Percentiles rank a stretch among this genome's conserved stretches.
Conservation (phyloP, 2,888 invertebrate genomes). For the Chrysolina haemoptera region DNA sequence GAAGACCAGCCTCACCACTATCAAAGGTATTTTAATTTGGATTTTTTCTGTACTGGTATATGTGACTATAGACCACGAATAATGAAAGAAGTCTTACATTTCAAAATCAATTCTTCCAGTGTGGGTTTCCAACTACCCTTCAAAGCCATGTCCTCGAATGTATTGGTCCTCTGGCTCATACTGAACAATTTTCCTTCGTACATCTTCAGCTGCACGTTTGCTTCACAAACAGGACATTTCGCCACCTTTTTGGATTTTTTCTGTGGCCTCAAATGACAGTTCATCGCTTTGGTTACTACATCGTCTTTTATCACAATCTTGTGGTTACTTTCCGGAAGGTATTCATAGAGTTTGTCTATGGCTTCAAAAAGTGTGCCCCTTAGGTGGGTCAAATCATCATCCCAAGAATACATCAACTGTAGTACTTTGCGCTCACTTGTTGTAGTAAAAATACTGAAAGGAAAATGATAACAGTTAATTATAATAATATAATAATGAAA, state of each 20-base stretch:
- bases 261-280: slow-evolving; percentile 73
- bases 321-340: slow-evolving; percentile 29
- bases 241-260: slow-evolving; percentile 54
- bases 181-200: slow-evolving; percentile 75
- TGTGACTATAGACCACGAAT: background rate
- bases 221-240: slow-evolving; percentile 69
- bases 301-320: slow-evolving; percentile 36
- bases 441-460: slow-evolving; percentile 34
- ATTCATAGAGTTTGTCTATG: slow-evolving; percentile 56
- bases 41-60: too few relatives aligned
- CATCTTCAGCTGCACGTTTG: slow-evolving; percentile 68
- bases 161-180: slow-evolving; percentile 68
- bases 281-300: slow-evolving; percentile 71
- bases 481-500: too few relatives aligned
- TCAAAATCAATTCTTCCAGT: slow-evolving; percentile 74
- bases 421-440: slow-evolving; percentile 51
- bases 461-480: background rate
- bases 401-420: slow-evolving; percentile 60
- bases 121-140: slow-evolving; percentile 78
- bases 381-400: slow-evolving; percentile 61
- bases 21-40: too few relatives aligned
- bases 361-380: slow-evolving; percentile 61
- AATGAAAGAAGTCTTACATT: slow-evolving; percentile 63
- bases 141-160: slow-evolving; percentile 70
- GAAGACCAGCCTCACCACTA: too few relatives aligned